Conservation (phyloP, 92 coral and sea anemone genomes). For the Bergia sp. region DNA sequence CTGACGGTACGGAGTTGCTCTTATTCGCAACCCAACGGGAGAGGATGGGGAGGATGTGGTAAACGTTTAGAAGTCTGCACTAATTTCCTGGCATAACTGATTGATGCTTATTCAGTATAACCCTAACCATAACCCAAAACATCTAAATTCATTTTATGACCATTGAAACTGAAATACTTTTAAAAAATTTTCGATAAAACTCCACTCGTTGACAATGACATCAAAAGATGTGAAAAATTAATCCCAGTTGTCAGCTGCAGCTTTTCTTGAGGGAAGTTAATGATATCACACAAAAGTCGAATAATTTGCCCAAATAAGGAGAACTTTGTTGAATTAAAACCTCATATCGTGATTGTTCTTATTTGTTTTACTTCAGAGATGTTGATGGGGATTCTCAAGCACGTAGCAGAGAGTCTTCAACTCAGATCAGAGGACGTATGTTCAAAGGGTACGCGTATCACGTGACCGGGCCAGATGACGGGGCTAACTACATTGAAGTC, state of each 20-base stretch:
- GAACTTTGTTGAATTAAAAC: neutral
- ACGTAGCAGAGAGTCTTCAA: neutral
- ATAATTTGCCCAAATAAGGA: neutral
- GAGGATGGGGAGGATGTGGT: no score
- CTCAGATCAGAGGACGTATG: neutral
- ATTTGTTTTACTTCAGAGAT: conserved; percentile 10
- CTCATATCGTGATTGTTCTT: neutral
- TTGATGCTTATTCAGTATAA: no score
- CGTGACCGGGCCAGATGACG: conserved; percentile 6
- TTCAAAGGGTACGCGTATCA: conserved; percentile 27
- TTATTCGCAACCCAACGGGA: no score
- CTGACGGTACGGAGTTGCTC: no score
- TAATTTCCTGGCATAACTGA: no score
- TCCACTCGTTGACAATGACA: no score
- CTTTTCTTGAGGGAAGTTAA: neutral
- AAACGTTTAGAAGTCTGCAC: no score
- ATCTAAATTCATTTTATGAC: no score
- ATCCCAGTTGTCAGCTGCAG: neutral
- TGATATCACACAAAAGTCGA: neutral
- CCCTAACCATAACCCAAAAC: no score
- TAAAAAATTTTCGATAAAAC: no score
- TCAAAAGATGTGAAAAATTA: neutral
- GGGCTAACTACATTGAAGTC: conserved; percentile 33
- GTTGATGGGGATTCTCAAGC: neutral
- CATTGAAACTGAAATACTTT: no score